Evolutionary conservation across 2,797 vertebrate genomes (phyloP), one percentile per base, ranked within the genome.

Genomic region (Phalloptychus januarius): DNA sequence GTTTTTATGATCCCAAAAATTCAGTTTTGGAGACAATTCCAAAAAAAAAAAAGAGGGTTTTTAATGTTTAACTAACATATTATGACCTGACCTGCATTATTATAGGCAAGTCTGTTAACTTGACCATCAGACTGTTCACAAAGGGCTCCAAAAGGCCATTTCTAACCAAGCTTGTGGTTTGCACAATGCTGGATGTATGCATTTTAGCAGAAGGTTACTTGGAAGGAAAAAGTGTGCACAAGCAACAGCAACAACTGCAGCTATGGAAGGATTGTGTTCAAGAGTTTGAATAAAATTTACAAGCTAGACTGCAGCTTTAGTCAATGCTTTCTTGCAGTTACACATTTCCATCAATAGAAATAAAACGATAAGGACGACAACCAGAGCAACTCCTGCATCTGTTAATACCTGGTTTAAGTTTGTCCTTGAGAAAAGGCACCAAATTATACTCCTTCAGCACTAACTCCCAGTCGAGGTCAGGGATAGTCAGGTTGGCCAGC

Each of bases 381-480:
- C 38, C 5, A 45, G 44, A 45, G 15, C 18, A 36, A 46, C 16
- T 61, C 20, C 45, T 10, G 15, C 16, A 12, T 38, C 42, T 42
- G 25, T 20, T 46, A 1, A 33, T 50, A 93, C 98, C 98, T 95
- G 97, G 98, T 89, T 97, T 98, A n/a, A 99, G 95, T 87, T 96
- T 94, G 81, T 99, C 96, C 83, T 98, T 98, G 58, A 99, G 95
- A 83, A 96, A 99, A 0, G 97, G 97, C 83, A 98, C 96, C 83
- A 99, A 92, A 88, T 98, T 97, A 88, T 98, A 99, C 82, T 99
- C 97, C 83, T 97, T 97, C 56, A 98, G 95, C n/a, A 99, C 96
- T 86, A 98, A 93, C 56, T 97, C 97, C 97, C 98, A 99, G 90
- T 99, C 97, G 83, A 99, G 93, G 87, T 98, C 97, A 23, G 97